Base-by-base conservation (phyloP, 2,113 vertebrate species). In the Ammodytes marinus region DNA sequence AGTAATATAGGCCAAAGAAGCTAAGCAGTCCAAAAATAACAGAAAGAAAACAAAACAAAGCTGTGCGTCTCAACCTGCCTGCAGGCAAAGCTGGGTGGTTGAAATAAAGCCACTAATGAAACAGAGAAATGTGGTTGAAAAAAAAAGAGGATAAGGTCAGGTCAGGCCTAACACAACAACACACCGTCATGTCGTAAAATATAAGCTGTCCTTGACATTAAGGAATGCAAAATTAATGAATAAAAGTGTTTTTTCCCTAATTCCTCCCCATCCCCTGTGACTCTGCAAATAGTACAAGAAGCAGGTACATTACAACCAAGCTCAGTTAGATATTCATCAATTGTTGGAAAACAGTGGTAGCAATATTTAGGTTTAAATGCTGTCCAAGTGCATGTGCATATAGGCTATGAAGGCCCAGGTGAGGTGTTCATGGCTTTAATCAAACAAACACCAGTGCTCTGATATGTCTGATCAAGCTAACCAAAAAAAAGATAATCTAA, bases 241-340 rank as follows among this genome's bases (percentile, higher is more conserved):
- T 57, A 19, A 8, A 68, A 50, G 58, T 35, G 42, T 40, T 53
- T 85, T 57, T 37, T 14, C 47, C 66, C 40, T n/a, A 11, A 63
- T 35, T 81, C 27, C 3, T 13, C 11, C 37, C 2, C 1, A 12
- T n/a, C 39, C 12, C 19, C 13, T 27, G 40, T 61, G 1, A 0
- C 35, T 71, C 52, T 47, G n/a, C 40, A 70, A 74, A 73, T 74
- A 61, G 14, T 37, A 5, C 57, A 59, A 42, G 45, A 59, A 42
- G 45, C 45, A 50, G 50, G 10, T 50, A 3, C 3, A 10, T 50
- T 67, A 12, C 5, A 0, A 63, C 27, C 4, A 27, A 47, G 27
- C 69, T 82, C 15, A 40, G 74, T 87, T 80, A 82, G 80, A 87
- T 82, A 89, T 82, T 86, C 70, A 80, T 47, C 45, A 39, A 13